Evolutionary conservation across 2,888 invertebrate species (phyloP).

Genomic region (Cantharis flavilabris): DNA sequence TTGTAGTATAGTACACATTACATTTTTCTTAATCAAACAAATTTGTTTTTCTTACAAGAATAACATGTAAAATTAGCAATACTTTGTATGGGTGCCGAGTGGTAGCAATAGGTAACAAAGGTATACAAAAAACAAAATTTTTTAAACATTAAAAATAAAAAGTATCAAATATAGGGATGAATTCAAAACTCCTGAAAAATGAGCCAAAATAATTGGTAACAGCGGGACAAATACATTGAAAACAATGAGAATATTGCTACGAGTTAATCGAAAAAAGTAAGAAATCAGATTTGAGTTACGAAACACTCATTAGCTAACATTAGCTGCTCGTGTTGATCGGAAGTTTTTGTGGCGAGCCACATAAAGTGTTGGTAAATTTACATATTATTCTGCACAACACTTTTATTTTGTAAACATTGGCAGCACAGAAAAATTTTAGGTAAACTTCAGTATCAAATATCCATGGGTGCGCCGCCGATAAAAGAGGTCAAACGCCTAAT

Average conservation of each 20-base stretch:
- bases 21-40: neutral
- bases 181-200: neutral
- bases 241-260: neutral
- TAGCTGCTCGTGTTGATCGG: neutral
- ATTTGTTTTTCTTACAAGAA: neutral
- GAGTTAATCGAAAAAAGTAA: neutral
- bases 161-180: neutral
- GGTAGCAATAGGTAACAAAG: no score
- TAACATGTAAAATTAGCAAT: neutral
- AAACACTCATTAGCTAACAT: neutral
- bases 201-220: neutral
- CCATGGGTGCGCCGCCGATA: neutral
- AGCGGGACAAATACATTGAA: neutral
- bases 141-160: neutral
- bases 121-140: neutral
- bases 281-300: no score
- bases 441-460: neutral
- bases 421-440: neutral
- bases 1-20: neutral
- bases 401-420: slow-evolving; percentile 4
- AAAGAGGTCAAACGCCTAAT: neutral
- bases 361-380: neutral
- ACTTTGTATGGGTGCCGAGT: neutral
- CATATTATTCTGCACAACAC: neutral
- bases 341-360: neutral